Base-by-base conservation (phyloP, 2,113 vertebrate species). In the Ginglymostoma cirratum region DNA sequence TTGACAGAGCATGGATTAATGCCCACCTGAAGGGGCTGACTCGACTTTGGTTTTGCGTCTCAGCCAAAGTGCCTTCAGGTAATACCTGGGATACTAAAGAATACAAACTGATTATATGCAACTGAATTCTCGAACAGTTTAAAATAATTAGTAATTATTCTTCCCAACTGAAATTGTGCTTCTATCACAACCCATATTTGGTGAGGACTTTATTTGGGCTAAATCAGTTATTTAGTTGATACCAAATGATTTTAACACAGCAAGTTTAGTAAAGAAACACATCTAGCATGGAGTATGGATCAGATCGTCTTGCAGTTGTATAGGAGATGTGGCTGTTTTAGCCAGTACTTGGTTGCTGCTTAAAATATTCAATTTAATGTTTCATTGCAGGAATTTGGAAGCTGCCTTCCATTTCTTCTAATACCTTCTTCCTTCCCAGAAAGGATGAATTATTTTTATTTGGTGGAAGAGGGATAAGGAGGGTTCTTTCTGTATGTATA, bases 201-300 rank as follows among this genome's bases (percentile, higher is more conserved):
- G 34, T 72, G 42, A 70, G 93, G 72, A 95, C 94, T 95, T 95
- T 95, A 95, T 76, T 95, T 52, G 5, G 10, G 42, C 42, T 95
- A 72, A 95, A 95, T 95, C 67, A 95, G 94, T 95, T 95, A 95
- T 72, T 95, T 72, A 95, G 94, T 30, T 45, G 23, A 72, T 52
- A 95, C 42, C 14, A 15, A 52, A 95, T 72, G 24, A 70, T 90
- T 61, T 52, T 24, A 90, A 61, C 10, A 90, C 14, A 27, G 61
- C 27, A 90, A 83, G 80, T 15, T 90, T 52, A 30, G 87, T 17
- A 52, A 90, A 61, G 42, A 23, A 52, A 90, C 10, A n/a, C 30
- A 7, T 17, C 86, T 55, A 27, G 5, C 23, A 27, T 89, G 48
- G 24, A 34, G 27, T 90, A 52, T 90, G 87, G 87, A 90, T 90